phyloP scores from a whole-genome alignment of 2,888 invertebrate genomes.

The Physocephala rufipes region DNA sequence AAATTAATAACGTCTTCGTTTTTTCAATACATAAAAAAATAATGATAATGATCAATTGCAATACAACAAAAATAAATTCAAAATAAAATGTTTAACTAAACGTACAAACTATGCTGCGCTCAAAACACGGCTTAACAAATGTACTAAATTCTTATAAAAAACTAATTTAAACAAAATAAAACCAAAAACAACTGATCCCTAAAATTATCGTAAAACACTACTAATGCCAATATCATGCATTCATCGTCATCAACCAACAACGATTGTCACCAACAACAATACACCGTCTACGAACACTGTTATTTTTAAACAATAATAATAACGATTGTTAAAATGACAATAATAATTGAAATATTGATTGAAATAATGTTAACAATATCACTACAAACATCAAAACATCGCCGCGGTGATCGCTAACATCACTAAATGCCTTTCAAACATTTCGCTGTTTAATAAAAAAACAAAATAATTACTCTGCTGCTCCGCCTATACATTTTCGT shows the following conservation, averaged over 20 bases:
- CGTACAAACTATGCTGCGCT: slow-evolving; percentile 33
- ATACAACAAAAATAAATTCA: slow-evolving; percentile 33
- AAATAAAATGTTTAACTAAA: slow-evolving; percentile 32
- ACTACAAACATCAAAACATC: slow-evolving; percentile 19
- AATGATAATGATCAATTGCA: slow-evolving; percentile 7
- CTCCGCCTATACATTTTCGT: slow-evolving; percentile 1
- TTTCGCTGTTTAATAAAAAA: background rate
- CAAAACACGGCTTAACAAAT: slow-evolving; percentile 57
- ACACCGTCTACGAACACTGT: slow-evolving; percentile 11
- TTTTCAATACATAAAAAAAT: slow-evolving; percentile 6
- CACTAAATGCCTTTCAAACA: background rate
- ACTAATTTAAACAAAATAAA: no score
- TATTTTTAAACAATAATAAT: slow-evolving; percentile 16
- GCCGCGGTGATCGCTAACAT: slow-evolving; percentile 10
- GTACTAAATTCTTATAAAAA: slow-evolving; percentile 27
- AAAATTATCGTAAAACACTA: slow-evolving; percentile 32
- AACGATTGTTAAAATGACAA: slow-evolving; percentile 43
- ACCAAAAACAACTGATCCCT: slow-evolving; percentile 28
- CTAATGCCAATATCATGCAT: slow-evolving; percentile 29
- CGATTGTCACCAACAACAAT: slow-evolving; percentile 17
- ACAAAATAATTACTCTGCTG: background rate
- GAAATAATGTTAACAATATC: slow-evolving; percentile 14
- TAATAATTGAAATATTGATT: slow-evolving; percentile 16
- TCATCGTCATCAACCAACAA: slow-evolving; percentile 20
- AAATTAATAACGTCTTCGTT: slow-evolving; percentile 5